Conservation (phyloP, 2,113 vertebrate species). For the Cacatua alba region DNA sequence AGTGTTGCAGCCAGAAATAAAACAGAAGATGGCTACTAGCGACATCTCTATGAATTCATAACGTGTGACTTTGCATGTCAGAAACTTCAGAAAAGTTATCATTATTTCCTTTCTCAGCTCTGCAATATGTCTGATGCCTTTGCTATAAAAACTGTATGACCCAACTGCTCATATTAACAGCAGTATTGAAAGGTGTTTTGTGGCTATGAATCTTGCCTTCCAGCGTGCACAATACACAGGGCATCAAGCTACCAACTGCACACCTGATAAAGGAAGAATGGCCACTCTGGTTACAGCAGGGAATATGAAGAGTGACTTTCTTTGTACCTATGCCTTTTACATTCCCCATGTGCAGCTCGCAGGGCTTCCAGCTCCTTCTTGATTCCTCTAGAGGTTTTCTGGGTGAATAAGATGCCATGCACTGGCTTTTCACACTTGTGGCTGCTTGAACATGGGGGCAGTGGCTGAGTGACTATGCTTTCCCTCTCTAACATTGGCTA, state of each 20-base stretch:
- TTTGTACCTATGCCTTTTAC: not conserved
- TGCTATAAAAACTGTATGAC: not conserved
- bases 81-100: conserved; percentile 41
- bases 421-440: not conserved
- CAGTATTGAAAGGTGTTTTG: not conserved
- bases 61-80: not conserved
- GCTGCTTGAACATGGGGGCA: not conserved
- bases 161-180: not conserved
- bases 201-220: not conserved
- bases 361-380: not conserved
- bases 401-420: not conserved
- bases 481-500: not conserved
- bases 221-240: not conserved
- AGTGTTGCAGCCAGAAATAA: conserved; percentile 49
- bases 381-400: not conserved
- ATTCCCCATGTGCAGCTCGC: not conserved
- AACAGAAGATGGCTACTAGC: not conserved
- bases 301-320: not conserved
- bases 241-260: not conserved
- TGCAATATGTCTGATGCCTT: not conserved
- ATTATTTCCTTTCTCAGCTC: conserved; percentile 6
- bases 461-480: not conserved
- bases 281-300: not conserved
- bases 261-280: not conserved
- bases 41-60: conserved; percentile 3